These are phyloP conservation scores for Brachionus calyciflorus DNA, from an alignment of 1,140 invertebrate species.

Conservation along the genomic window DNA sequence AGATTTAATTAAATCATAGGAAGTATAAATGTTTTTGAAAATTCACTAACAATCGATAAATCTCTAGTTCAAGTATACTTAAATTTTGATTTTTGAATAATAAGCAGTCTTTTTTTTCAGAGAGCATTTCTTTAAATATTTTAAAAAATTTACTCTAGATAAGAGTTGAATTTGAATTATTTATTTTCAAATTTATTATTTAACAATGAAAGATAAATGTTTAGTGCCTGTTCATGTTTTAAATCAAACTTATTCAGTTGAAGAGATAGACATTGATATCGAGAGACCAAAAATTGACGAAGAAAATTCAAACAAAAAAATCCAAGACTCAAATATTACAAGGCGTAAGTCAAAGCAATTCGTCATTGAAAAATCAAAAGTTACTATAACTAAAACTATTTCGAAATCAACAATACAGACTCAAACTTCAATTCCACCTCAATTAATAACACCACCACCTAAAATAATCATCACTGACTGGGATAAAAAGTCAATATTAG, in stretches of 20 bases:
- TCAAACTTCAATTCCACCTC: background rate
- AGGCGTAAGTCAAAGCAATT: background rate
- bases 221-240: background rate
- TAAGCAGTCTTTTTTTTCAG: too few relatives aligned
- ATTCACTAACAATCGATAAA: too few relatives aligned
- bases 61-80: too few relatives aligned
- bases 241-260: slow-evolving; percentile 30
- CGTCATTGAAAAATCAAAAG: slow-evolving; percentile 21
- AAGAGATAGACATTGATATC: slow-evolving; percentile 29
- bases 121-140: too few relatives aligned
- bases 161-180: too few relatives aligned
- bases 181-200: background rate
- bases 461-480: slow-evolving; percentile 16
- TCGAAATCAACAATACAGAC: background rate
- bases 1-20: too few relatives aligned
- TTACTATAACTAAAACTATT: slow-evolving; percentile 6
- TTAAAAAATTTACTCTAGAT: too few relatives aligned
- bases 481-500: too few relatives aligned
- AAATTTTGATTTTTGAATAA: too few relatives aligned
- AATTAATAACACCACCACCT: background rate
- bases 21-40: too few relatives aligned
- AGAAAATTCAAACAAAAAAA: too few relatives aligned
- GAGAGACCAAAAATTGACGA: slow-evolving; percentile 16
- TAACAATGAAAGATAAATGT: slow-evolving; percentile 38
- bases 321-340: too few relatives aligned